Evolutionary conservation across 2,797 vertebrate genomes (phyloP).

Genomic region (Intellagama lesueurii): DNA sequence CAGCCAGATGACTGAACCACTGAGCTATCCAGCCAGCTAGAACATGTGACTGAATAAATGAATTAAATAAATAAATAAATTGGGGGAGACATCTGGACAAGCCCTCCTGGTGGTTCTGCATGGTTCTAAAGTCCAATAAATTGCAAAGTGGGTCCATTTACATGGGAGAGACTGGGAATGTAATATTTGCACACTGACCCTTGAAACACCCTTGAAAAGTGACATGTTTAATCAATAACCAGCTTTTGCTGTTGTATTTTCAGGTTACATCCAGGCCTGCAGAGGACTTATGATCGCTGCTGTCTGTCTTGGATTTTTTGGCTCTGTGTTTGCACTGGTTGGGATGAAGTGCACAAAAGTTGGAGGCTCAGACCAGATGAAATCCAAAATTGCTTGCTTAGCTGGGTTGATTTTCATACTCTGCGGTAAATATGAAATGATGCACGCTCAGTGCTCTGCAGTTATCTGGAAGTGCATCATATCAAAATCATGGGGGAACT

Average conservation of each 20-base stretch:
- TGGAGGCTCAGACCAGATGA: constrained; percentile 89
- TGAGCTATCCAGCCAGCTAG: too few species aligned
- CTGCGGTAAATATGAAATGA: constrained; percentile 83
- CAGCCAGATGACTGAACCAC: too few species aligned
- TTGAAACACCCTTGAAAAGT: fast-evolving
- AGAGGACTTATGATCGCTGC: constrained; percentile 94
- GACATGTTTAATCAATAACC: constrained; percentile 27
- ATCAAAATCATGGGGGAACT: not conserved
- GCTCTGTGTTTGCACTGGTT: constrained; percentile 85
- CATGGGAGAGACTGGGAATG: not conserved
- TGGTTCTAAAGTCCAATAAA: not conserved
- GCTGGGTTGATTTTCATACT: constrained; percentile 91
- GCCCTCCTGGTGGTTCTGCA: not conserved
- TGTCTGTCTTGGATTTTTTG: constrained; percentile 92
- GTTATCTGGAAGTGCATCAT: constrained; percentile 32
- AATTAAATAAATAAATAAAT: too few species aligned
- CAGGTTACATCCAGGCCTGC: constrained; percentile 96
- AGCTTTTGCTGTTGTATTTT: constrained; percentile 56
- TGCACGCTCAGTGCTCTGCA: constrained; percentile 39
- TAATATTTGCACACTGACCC: not conserved
- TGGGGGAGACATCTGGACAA: not conserved
- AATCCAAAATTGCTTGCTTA: constrained; percentile 89
- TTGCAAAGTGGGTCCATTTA: not conserved
- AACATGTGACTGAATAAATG: too few species aligned
- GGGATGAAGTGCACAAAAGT: constrained; percentile 99